Percentiles rank a stretch among this genome's conserved stretches.
These are phyloP conservation scores for Corydoras sp. DNA, from an alignment of 2,113 vertebrate genomes.

Conservation along the genomic window DNA sequence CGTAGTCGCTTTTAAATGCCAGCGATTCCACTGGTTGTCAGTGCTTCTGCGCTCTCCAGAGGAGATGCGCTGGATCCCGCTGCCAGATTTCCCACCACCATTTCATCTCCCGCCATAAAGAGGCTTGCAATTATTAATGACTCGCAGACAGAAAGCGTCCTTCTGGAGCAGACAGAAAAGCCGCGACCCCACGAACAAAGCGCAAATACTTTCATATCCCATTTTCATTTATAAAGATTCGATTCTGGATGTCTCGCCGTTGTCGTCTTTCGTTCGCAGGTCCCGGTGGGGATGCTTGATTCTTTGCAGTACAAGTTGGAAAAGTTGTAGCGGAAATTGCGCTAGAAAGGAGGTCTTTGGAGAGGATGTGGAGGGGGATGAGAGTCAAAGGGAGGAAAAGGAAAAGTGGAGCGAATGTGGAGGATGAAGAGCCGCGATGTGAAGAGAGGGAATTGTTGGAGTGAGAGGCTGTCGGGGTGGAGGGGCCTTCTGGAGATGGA, in stretches of 20 bases:
- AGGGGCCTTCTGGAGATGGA: slow-evolving; percentile 40
- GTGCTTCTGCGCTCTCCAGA: neutral
- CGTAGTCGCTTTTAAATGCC: no score
- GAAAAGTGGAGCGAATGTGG: neutral
- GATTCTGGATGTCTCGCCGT: neutral
- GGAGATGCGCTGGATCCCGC: neutral
- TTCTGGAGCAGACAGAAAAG: neutral
- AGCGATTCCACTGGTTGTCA: no score
- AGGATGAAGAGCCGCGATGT: neutral
- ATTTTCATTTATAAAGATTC: neutral
- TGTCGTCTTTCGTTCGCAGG: neutral
- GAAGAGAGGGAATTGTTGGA: slow-evolving; percentile 1
- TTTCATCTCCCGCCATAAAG: slow-evolving; percentile 5
- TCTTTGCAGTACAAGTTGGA: neutral
- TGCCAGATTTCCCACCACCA: slow-evolving; percentile 13
- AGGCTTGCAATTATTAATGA: neutral
- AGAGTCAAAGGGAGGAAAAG: slow-evolving; percentile 5
- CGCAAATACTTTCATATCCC: neutral
- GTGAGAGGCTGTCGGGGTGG: slow-evolving; percentile 28
- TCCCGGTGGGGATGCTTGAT: neutral
- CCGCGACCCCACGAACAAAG: neutral
- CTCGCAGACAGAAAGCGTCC: neutral
- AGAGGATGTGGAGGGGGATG: neutral
- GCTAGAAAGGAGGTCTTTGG: neutral
- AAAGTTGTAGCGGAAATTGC: slow-evolving; percentile 1